phyloP scores from a whole-genome alignment of 2,113 vertebrate genomes.

The Poeciliopsis prolifica region DNA sequence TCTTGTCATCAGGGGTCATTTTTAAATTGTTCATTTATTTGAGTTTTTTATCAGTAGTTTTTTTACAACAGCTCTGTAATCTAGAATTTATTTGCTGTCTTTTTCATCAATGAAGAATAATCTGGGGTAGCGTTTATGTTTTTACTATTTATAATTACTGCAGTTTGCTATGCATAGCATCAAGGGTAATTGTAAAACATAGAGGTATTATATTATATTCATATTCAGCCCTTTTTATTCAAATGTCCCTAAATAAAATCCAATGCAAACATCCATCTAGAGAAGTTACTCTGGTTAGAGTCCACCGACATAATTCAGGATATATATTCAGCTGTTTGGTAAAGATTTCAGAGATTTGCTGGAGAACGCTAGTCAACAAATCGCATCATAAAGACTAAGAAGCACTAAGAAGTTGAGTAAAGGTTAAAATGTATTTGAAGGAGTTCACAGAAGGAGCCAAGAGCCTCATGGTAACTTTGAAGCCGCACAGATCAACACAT shows the following conservation, averaged over 20 bases:
- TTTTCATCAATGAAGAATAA: constrained; percentile 57
- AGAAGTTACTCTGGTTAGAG: no score
- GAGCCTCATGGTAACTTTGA: not conserved
- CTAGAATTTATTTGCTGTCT: constrained; percentile 57
- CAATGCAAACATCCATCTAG: not conserved
- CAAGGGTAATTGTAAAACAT: constrained; percentile 39
- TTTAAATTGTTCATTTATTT: constrained; percentile 55
- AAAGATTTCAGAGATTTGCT: not conserved
- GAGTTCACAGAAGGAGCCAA: no score
- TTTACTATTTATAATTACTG: constrained; percentile 57
- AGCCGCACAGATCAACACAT: not conserved
- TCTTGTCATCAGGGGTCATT: constrained; percentile 28
- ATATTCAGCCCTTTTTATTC: not conserved
- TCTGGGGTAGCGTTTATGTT: constrained; percentile 45
- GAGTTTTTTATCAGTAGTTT: constrained; percentile 44
- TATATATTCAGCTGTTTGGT: not conserved
- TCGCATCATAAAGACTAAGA: not conserved
- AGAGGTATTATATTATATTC: constrained; percentile 2
- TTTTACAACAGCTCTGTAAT: constrained; percentile 37
- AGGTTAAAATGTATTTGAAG: not conserved
- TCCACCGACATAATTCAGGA: not conserved
- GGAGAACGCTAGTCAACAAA: not conserved
- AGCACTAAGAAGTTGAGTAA: not conserved
- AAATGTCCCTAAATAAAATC: not conserved
- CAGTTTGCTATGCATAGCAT: constrained; percentile 21